Conservation (phyloP, 2,113 vertebrate species). For the Pseudonaja textilis region DNA sequence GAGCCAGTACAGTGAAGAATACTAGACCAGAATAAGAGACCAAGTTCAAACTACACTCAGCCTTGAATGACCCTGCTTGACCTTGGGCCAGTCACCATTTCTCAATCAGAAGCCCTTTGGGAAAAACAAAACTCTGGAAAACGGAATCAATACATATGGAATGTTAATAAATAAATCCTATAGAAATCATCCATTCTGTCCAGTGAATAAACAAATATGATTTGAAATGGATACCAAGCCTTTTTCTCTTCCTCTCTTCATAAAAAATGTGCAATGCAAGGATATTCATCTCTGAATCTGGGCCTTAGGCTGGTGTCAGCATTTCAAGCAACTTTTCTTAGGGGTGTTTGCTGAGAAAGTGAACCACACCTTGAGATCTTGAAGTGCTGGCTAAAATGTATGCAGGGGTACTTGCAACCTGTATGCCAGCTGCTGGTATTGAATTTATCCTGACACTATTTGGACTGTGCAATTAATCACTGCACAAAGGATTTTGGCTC, state of each 20-base stretch:
- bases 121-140: background rate
- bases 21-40: background rate
- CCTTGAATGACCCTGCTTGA: background rate
- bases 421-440: slow-evolving; percentile 21
- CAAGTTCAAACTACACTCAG: background rate
- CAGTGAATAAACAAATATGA: background rate
- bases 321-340: slow-evolving; percentile 24
- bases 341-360: slow-evolving; percentile 33
- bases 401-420: background rate
- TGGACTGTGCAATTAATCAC: slow-evolving; percentile 36
- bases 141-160: background rate
- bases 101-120: background rate
- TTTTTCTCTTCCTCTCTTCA: background rate
- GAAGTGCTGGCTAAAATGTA: slow-evolving; percentile 28
- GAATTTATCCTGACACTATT: slow-evolving; percentile 34
- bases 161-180: background rate
- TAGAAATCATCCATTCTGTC: background rate
- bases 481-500: slow-evolving; percentile 26
- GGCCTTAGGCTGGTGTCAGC: background rate
- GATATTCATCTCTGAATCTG: background rate
- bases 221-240: background rate
- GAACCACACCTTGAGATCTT: slow-evolving; percentile 35
- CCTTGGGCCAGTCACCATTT: background rate
- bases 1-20: background rate
- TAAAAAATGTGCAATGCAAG: background rate